A percentile compares a stretch with the other conserved stretches of the same genome.
Evolutionary conservation across 2,113 vertebrate species (phyloP).

Genomic region (Bucco capensis): DNA sequence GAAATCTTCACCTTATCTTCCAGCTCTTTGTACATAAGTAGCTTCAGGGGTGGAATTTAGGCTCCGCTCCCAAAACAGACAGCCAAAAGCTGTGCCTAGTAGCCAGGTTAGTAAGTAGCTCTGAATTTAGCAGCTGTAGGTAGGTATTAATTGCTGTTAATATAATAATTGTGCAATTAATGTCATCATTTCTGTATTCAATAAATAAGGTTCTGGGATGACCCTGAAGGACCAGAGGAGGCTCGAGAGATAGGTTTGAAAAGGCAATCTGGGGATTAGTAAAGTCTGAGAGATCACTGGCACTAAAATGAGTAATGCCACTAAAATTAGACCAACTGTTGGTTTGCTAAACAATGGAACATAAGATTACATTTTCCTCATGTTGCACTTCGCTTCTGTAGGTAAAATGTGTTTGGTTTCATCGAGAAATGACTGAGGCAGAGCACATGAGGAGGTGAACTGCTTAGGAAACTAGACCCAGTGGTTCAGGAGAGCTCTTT

Average conservation of each 20-base stretch:
- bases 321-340: too few species aligned
- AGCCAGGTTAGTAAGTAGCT: neutral
- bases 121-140: too few species aligned
- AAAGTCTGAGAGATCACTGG: rapidly evolving
- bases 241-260: rapidly evolving
- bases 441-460: rapidly evolving
- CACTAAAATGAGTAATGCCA: rapidly evolving
- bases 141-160: neutral
- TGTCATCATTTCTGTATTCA: too few species aligned
- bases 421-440: neutral
- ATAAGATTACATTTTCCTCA: rapidly evolving
- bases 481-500: neutral
- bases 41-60: rapidly evolving
- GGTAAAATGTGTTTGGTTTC: neutral
- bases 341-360: neutral
- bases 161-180: too few species aligned
- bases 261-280: neutral
- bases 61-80: neutral
- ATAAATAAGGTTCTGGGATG: neutral
- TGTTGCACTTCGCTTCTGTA: neutral
- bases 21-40: rapidly evolving
- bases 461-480: neutral
- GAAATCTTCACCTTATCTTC: rapidly evolving
- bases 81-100: neutral
- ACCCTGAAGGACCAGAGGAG: neutral